These are phyloP conservation scores for Crotalus horridus DNA, from an alignment of 2,113 vertebrate genomes.

Conservation along the genomic window DNA sequence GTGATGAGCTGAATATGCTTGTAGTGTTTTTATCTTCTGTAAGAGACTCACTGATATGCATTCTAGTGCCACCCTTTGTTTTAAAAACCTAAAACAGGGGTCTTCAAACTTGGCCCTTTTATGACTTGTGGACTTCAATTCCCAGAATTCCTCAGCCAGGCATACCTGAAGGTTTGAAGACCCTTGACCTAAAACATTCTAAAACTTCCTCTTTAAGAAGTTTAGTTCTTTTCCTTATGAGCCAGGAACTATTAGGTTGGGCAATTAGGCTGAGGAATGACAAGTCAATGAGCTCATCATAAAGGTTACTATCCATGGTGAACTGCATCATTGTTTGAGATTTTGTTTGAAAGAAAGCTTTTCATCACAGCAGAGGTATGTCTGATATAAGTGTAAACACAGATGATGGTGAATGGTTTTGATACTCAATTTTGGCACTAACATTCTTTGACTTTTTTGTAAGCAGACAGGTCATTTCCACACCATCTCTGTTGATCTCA, in stretches of 20 bases:
- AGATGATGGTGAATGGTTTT: conserved; percentile 15
- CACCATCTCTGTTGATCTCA: conserved; percentile 53
- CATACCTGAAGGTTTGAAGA: too few relatives aligned
- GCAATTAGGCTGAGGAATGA: conserved; percentile 34
- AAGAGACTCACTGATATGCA: neutral
- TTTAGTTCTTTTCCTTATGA: neutral
- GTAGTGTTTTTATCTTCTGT: neutral
- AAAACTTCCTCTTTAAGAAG: neutral
- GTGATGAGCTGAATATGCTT: neutral
- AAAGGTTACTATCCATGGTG: conserved; percentile 41
- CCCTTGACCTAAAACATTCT: neutral
- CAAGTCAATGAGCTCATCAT: conserved; percentile 39
- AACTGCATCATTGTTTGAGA: conserved; percentile 48
- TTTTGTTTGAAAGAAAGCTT: conserved; percentile 32
- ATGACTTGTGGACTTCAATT: too few relatives aligned
- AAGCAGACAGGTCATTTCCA: conserved; percentile 42
- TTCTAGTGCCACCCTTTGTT: neutral
- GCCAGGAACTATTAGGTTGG: neutral
- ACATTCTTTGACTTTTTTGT: conserved; percentile 51
- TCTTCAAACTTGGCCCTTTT: too few relatives aligned
- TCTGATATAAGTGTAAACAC: conserved; percentile 46
- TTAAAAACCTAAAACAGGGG: neutral
- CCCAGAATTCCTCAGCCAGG: too few relatives aligned
- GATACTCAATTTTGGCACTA: conserved; percentile 44
- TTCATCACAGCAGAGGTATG: conserved; percentile 53